Evolutionary conservation across 2,113 vertebrate genomes (phyloP).

Genomic region (Salvelinus alpinus): DNA sequence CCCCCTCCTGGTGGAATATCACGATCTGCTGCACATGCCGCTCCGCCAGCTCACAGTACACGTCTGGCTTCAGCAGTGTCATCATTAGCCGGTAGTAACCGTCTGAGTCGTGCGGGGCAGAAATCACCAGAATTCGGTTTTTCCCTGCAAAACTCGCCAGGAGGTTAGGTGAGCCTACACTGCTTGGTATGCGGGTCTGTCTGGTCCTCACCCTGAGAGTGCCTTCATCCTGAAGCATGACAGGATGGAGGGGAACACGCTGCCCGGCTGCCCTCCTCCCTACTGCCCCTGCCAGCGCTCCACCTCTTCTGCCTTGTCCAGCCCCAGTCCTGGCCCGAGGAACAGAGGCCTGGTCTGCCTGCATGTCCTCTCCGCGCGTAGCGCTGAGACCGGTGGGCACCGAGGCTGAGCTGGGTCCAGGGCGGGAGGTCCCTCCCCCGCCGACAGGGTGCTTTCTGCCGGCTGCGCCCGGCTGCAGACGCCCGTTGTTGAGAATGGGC

Average conservation of each 20-base stretch:
- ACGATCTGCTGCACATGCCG: slow-evolving; percentile 93
- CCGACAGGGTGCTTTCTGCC: slow-evolving; percentile 30
- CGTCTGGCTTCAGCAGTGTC: slow-evolving; percentile 90
- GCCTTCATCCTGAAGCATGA: slow-evolving; percentile 81
- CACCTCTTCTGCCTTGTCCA: slow-evolving; percentile 20
- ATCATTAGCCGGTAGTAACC: slow-evolving; percentile 98
- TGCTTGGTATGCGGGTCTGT: slow-evolving; percentile 77
- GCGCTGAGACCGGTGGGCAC: slow-evolving; percentile 54
- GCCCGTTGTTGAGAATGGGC: slow-evolving; percentile 19
- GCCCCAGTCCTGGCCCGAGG: slow-evolving; percentile 18
- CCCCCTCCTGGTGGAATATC: slow-evolving; percentile 91
- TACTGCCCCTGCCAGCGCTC: slow-evolving; percentile 8
- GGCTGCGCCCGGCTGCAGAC: not conserved
- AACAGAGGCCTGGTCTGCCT: slow-evolving; percentile 52
- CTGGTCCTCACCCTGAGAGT: slow-evolving; percentile 71
- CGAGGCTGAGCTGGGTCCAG: slow-evolving; percentile 47
- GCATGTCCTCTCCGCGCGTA: slow-evolving; percentile 37
- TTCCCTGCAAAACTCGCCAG: slow-evolving; percentile 93
- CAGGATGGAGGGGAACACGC: slow-evolving; percentile 41
- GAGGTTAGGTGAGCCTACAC: slow-evolving; percentile 86
- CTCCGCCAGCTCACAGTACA: slow-evolving; percentile 95
- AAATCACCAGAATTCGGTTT: slow-evolving; percentile 91
- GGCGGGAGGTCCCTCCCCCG: slow-evolving; percentile 9
- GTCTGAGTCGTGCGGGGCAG: slow-evolving; percentile 90
- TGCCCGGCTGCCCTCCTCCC: slow-evolving; percentile 53